Percentiles rank a stretch among this genome's conserved stretches.
Evolutionary conservation across 2,888 invertebrate species (phyloP).

Genomic region (Andrena bicolor): DNA sequence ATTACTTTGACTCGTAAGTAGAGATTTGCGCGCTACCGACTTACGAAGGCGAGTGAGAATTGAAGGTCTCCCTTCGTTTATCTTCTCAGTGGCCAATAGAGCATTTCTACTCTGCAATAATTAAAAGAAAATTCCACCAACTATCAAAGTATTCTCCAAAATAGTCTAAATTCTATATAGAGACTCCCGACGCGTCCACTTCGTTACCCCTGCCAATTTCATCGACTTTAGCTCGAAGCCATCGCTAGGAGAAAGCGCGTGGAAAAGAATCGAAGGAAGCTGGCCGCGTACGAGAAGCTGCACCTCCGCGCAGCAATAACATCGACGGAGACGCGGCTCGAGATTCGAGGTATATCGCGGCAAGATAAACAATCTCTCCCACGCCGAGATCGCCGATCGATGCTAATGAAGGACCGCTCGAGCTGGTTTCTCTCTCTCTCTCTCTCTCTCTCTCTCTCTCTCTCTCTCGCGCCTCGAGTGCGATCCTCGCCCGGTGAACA

Average conservation of each 20-base stretch:
- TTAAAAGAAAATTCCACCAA: too few species aligned
- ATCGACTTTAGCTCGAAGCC: background rate
- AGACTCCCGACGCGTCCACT: too few species aligned
- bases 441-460: background rate
- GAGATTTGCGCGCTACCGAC: too few species aligned
- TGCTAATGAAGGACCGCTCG: slow-evolving; percentile 78
- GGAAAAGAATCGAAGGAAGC: background rate
- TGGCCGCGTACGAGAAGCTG: slow-evolving; percentile 24
- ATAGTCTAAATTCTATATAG: too few species aligned
- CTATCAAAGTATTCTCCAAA: too few species aligned
- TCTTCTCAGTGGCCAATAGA: too few species aligned
- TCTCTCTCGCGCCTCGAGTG: background rate
- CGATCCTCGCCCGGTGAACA: slow-evolving; percentile 23
- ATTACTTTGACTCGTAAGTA: too few species aligned
- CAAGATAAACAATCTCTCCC: slow-evolving; percentile 81
- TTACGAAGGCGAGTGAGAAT: too few species aligned
- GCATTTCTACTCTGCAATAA: too few species aligned
- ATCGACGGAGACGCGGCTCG: slow-evolving; percentile 39
- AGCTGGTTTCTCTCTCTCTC: slow-evolving; percentile 48
- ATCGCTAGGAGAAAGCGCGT: slow-evolving; percentile 13
- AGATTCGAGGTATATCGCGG: slow-evolving; percentile 59
- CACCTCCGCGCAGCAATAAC: slow-evolving; percentile 55
- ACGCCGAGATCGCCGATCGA: slow-evolving; percentile 74
- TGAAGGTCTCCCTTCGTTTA: too few species aligned
- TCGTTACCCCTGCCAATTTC: too few species aligned